Conservation (phyloP, 2,113 vertebrate species). For the Dermatemys mawii region DNA sequence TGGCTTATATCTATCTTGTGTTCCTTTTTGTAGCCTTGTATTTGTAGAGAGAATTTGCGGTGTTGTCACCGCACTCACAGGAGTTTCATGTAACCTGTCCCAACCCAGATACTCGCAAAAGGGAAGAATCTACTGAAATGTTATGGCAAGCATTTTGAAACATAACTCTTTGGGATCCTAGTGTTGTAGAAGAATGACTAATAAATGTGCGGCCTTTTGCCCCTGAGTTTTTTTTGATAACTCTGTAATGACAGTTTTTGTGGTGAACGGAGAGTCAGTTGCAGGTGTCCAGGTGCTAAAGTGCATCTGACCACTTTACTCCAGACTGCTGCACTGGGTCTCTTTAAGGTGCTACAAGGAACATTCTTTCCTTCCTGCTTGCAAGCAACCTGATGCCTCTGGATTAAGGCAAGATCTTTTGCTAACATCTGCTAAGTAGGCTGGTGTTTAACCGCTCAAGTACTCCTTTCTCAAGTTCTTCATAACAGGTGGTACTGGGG, state of each 20-base stretch:
- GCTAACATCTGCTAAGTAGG: neutral
- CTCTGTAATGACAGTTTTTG: neutral
- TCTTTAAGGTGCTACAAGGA: neutral
- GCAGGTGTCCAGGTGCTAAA: neutral
- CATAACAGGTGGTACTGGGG: neutral
- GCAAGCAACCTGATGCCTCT: neutral
- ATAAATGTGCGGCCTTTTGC: neutral
- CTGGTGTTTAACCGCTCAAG: neutral
- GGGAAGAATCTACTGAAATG: neutral
- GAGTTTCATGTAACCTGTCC: neutral
- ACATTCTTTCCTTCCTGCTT: neutral
- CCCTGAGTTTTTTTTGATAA: neutral
- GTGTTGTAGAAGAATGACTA: neutral
- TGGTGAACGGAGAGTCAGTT: neutral
- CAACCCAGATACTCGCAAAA: neutral
- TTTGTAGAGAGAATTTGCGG: neutral
- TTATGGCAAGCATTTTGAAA: neutral
- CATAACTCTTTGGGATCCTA: constrained; percentile 40
- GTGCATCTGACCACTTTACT: neutral
- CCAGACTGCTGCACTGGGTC: neutral
- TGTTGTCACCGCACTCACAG: neutral
- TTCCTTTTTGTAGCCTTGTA: neutral
- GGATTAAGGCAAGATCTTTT: neutral
- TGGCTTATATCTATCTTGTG: neutral
- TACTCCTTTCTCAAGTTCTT: neutral